Base-by-base conservation (phyloP, 2,888 invertebrate species). In the Drosophila histrio region DNA sequence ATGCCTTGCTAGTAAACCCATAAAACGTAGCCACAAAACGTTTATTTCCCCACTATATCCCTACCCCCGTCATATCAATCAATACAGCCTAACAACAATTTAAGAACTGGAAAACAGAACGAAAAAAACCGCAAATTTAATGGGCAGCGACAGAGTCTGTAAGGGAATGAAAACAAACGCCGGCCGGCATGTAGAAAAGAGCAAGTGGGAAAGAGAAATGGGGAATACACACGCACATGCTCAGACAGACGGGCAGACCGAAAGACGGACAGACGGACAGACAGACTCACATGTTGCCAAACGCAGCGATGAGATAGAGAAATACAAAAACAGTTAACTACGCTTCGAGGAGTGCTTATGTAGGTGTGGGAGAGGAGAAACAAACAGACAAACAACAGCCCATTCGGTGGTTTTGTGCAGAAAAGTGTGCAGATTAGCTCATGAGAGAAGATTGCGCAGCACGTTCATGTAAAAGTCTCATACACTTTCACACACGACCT, bases 211-310 rank as follows among this genome's bases (percentile, higher is more conserved):
- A 54, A 54, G 30, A n/a, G 19, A 47, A 21, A 28, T 39, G 34
- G 15, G 9, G 17, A 15, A 53, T 15, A 22, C n/a, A 28, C 8
- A 28, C 43, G 8, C 24, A 39, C 8, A 36, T n/a, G 28, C 39
- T 21, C 32, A 24, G 3, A 21, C 17, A 13, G 5, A n/a, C 28
- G 11, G 5, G 9, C 28, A 17, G 8, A 13, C 22, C 22, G 9
- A 26, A 19, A 50, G 1, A 58, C 21, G 52, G n/a, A 39, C 11
- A 24, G 38, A 43, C 34, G 28, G 50, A 60, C 19, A 17, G 53
- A 41, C 13, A 58, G 22, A 54, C 60, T 39, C 74, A 79, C 80
- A 83, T 83, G 78, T 83, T 83, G 80, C 80, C 84, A 83, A 83
- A 64, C 52, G 62, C 76, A 75, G 65, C 17, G 17, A 44, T 61